These are phyloP conservation scores for Limnephilus rhombicus DNA, from an alignment of 2,888 invertebrate species.

Conservation along the genomic window DNA sequence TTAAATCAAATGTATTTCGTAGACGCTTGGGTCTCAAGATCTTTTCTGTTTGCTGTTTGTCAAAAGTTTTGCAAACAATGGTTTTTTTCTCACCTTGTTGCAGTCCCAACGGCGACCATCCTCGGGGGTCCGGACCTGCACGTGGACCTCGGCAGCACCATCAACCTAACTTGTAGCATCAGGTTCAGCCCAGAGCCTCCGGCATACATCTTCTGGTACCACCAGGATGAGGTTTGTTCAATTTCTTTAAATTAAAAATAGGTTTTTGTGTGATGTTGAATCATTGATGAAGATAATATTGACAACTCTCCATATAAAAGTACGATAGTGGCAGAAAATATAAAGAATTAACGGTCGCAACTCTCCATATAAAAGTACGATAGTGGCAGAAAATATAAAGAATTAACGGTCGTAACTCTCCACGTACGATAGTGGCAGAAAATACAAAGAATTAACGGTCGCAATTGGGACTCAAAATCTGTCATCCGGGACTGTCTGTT, in stretches of 20 bases:
- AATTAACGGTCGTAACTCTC: too few relatives aligned
- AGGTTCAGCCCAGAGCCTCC: constrained; percentile 93
- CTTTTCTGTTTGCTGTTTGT: background rate
- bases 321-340: too few relatives aligned
- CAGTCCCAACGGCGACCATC: constrained; percentile 90
- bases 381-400: too few relatives aligned
- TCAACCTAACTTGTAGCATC: constrained; percentile 91
- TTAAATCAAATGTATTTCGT: too few relatives aligned
- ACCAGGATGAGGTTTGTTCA: constrained; percentile 89
- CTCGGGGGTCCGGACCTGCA: constrained; percentile 90
- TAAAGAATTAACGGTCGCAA: too few relatives aligned
- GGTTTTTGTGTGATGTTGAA: background rate
- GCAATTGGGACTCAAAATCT: too few relatives aligned
- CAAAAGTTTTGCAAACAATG: background rate
- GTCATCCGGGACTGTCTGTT: too few relatives aligned
- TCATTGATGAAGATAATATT: too few relatives aligned
- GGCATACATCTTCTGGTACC: constrained; percentile 96
- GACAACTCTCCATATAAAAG: too few relatives aligned
- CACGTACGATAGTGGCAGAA: too few relatives aligned
- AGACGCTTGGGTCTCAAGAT: background rate
- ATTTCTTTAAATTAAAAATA: background rate
- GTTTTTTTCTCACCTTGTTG: constrained; percentile 60
- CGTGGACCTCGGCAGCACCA: constrained; percentile 91
- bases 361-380: too few relatives aligned
- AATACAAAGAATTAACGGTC: too few relatives aligned